A percentile compares a stretch with the other conserved stretches of the same genome.
Conservation (phyloP, 2,797 vertebrate genomes). For the Limosa lapponica region DNA sequence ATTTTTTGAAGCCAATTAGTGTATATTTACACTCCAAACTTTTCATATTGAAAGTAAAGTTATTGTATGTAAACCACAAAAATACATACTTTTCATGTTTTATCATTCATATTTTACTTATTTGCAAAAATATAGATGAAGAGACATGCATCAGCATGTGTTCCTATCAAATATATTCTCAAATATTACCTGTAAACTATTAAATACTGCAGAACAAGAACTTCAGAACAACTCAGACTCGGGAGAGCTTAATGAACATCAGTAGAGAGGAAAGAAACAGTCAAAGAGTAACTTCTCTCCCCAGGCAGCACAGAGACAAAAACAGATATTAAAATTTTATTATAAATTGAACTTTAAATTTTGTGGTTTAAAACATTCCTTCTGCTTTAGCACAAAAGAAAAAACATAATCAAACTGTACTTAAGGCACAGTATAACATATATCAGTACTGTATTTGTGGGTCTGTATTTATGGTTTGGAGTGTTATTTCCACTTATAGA, state of each 20-base stretch:
- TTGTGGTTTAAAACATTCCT: not conserved
- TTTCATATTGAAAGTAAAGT: not conserved
- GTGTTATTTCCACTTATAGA: not conserved
- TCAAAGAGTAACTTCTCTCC: not conserved
- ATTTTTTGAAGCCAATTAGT: not conserved
- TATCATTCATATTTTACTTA: not conserved
- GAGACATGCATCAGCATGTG: not conserved
- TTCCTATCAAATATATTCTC: not conserved
- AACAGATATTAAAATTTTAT: not conserved
- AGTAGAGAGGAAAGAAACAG: not conserved
- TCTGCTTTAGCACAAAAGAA: not conserved
- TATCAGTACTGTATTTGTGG: not conserved
- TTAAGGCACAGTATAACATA: not conserved
- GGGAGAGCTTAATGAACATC: not conserved
- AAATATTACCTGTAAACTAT: not conserved
- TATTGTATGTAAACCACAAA: not conserved
- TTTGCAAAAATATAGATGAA: not conserved
- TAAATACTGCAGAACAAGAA: not conserved
- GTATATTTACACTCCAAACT: not conserved
- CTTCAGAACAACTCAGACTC: not conserved
- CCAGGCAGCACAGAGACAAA: not conserved
- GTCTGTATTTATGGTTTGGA: not conserved
- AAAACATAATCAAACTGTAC: not conserved
- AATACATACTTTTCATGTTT: not conserved
- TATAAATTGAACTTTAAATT: not conserved